A percentile compares a stretch with the other conserved stretches of the same genome.
Evolutionary conservation across 2,888 invertebrate genomes (phyloP).

Genomic region (Hypomecis punctinalis): DNA sequence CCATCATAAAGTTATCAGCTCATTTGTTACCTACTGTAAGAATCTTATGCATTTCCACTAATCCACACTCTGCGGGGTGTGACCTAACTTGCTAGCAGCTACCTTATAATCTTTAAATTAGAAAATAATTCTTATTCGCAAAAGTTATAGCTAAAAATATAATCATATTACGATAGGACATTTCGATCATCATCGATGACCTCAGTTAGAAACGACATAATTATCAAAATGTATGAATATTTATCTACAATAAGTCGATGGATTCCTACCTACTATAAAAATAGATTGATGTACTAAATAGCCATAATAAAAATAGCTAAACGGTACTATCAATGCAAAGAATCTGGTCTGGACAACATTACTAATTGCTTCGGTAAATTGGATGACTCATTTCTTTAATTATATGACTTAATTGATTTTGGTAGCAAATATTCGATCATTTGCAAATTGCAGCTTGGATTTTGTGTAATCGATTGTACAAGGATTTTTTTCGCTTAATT

Average conservation of each 20-base stretch:
- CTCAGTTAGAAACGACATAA: constrained; percentile 7
- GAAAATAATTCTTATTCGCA: too few species aligned
- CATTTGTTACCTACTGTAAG: too few species aligned
- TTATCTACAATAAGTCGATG: constrained; percentile 8
- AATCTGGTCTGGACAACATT: constrained; percentile 49
- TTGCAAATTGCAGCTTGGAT: constrained; percentile 20
- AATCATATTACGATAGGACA: not conserved
- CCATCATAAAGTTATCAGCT: too few species aligned
- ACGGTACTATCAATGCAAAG: constrained; percentile 48
- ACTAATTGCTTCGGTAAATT: constrained; percentile 31
- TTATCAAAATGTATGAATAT: constrained; percentile 8
- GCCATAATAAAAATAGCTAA: constrained; percentile 30
- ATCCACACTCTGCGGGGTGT: too few species aligned
- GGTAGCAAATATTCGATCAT: constrained; percentile 16
- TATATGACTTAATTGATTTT: constrained; percentile 28
- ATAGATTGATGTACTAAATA: constrained; percentile 31
- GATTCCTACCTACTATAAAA: constrained; percentile 19
- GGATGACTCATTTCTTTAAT: constrained; percentile 45
- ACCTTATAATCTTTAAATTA: too few species aligned
- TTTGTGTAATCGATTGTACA: constrained; percentile 22
- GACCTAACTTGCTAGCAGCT: too few species aligned
- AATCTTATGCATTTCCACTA: too few species aligned
- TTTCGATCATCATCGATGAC: constrained; percentile 4
- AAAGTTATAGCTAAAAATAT: not conserved
- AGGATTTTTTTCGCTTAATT: constrained; percentile 13